These are phyloP conservation scores for Hipposideros larvatus DNA, from an alignment of 2,797 vertebrate species.

Conservation along the genomic window DNA sequence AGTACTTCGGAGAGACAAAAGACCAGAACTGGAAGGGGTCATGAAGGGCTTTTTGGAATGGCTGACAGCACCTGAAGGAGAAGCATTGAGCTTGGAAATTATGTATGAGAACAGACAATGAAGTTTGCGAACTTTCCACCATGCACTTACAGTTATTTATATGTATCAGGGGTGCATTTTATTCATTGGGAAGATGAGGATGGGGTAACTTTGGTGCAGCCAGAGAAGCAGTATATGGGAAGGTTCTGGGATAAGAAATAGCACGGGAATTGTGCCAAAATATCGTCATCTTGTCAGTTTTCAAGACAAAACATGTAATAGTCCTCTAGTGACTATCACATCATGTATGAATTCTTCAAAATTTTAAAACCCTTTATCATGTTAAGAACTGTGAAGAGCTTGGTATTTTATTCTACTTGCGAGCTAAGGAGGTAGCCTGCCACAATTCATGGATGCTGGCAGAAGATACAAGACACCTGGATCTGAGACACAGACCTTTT, in stretches of 20 bases:
- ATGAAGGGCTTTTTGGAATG: neutral
- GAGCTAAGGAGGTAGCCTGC: neutral
- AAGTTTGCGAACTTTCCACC: too few relatives aligned
- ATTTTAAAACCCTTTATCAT: neutral
- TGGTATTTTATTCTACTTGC: neutral
- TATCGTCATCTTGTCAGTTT: neutral
- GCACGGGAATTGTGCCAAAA: neutral
- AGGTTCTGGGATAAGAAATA: neutral
- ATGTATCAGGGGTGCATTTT: neutral
- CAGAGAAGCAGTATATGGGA: neutral
- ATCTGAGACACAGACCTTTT: neutral
- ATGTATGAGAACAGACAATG: too few relatives aligned
- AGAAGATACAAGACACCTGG: neutral
- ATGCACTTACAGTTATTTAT: too few relatives aligned
- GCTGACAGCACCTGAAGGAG: neutral
- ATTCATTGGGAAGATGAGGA: neutral
- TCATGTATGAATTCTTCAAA: neutral
- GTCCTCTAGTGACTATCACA: neutral
- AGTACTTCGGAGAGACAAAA: neutral
- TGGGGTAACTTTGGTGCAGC: neutral
- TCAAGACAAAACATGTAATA: neutral
- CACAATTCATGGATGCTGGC: neutral
- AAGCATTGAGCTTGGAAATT: neutral
- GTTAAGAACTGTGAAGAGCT: neutral
- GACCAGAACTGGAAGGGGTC: neutral